Evolutionary conservation across 2,797 vertebrate genomes (phyloP).

Genomic region (Pitangus sulphuratus): DNA sequence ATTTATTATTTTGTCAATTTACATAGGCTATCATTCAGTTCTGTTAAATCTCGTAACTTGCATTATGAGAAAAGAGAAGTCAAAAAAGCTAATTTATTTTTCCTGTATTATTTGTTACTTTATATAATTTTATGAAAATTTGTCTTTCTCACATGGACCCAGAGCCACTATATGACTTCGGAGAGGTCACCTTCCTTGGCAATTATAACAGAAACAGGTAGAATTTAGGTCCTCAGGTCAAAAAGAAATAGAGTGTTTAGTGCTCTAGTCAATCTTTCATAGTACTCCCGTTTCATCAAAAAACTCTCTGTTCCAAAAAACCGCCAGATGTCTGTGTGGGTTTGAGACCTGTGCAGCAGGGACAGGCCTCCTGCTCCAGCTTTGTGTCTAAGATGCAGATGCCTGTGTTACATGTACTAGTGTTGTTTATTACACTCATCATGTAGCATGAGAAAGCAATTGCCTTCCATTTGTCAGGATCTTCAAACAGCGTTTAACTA

Average conservation of each 20-base stretch:
- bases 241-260: not conserved
- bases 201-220: not conserved
- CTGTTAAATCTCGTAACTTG: not conserved
- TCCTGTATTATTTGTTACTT: not conserved
- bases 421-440: not conserved
- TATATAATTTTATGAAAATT: not conserved
- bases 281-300: not conserved
- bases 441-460: not conserved
- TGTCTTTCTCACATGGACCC: not conserved
- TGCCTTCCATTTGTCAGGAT: not conserved
- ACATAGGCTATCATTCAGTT: not conserved
- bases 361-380: not conserved
- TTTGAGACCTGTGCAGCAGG: not conserved
- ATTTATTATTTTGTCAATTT: not conserved
- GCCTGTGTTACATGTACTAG: not conserved
- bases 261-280: not conserved
- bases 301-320: not conserved
- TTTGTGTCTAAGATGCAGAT: not conserved
- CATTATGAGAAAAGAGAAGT: not conserved
- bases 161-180: not conserved
- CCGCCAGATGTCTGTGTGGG: rapidly evolving
- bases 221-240: not conserved
- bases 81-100: not conserved
- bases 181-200: not conserved
- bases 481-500: not conserved